These are phyloP conservation scores for Pangasius mekongensis DNA, from an alignment of 2,797 vertebrate species.

Conservation along the genomic window DNA sequence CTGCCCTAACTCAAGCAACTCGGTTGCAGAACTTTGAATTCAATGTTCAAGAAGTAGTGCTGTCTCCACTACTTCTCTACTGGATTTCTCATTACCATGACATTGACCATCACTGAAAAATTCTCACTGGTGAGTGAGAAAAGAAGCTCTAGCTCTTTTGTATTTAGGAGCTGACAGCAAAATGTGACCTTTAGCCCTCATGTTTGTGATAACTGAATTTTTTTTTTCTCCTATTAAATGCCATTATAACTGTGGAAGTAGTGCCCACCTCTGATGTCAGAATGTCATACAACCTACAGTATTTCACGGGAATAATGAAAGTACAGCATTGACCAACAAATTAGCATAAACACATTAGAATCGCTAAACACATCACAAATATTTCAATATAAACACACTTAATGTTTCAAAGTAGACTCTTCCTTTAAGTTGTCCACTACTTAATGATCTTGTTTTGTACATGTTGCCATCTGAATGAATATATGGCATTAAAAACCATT, in stretches of 20 bases:
- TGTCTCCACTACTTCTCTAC: not conserved
- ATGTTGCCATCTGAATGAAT: not conserved
- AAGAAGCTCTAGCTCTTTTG: not conserved
- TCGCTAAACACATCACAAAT: not conserved
- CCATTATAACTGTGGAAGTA: not conserved
- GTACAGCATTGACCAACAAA: too few relatives aligned
- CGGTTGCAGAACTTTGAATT: not conserved
- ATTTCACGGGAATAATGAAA: not conserved
- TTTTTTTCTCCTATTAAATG: not conserved
- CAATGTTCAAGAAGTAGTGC: not conserved
- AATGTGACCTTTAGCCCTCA: not conserved
- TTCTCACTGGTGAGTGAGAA: not conserved
- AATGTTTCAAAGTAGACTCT: too few relatives aligned
- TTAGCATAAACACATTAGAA: not conserved
- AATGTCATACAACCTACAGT: not conserved
- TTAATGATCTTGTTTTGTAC: too few relatives aligned
- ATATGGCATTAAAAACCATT: not conserved
- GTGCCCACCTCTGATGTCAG: not conserved
- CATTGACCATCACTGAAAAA: not conserved
- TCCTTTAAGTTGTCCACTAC: not conserved
- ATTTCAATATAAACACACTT: too few relatives aligned
- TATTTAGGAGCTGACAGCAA: not conserved
- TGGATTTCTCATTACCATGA: not conserved
- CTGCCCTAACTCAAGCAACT: not conserved
- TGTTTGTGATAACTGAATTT: not conserved